Base-by-base conservation (phyloP, 1,140 invertebrate genomes). In the Aethina tumida region DNA sequence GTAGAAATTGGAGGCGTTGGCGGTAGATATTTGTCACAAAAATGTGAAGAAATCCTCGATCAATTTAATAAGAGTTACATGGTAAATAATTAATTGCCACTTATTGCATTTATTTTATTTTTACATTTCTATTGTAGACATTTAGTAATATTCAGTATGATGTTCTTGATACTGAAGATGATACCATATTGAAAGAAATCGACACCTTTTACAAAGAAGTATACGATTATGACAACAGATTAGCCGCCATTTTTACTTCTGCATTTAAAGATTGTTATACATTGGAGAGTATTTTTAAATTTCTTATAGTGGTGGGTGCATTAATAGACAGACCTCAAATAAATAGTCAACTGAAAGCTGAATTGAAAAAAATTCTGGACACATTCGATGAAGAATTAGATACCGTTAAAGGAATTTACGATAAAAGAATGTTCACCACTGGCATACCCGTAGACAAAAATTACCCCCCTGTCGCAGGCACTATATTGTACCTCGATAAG, bases 1-100 rank as follows among this genome's bases (percentile, higher is more conserved):
- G 72, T 91, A 5, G 88, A 92, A 64, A 74, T 91, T 41, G 79
- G 77, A 32, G 84, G 87, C 1, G 66, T 86, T 9, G 74, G 80
- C 58, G 83, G 84, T 10, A 77, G 79, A 53, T 69, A 64, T 27
- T 65, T 88, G 9, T 55, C 52, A 21, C 42, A 64, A 55, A 59
- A 55, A 57, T 70, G 67, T 34, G 59, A 59, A 27, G 64, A 68
- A 29, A 65, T 70, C 27, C 75, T 55, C 51, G 76, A 85, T 10
- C 76, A 86, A 31, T 94, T 91, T 57, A 68, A 73, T 3, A 69
- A 74, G 32, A 64, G 69, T 0, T 85, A 84, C 55, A 71, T 68
- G 40, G 65, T 77, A n/a, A n/a, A n/a, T n/a, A n/a, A n/a, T n/a
- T n/a, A n/a, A n/a, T n/a, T n/a, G n/a, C n/a, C n/a, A n/a, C n/a